Evolutionary conservation across 37 sponge, comb jelly and placozoan genomes (phyloP).

Genomic region (Axinella damicornis): DNA sequence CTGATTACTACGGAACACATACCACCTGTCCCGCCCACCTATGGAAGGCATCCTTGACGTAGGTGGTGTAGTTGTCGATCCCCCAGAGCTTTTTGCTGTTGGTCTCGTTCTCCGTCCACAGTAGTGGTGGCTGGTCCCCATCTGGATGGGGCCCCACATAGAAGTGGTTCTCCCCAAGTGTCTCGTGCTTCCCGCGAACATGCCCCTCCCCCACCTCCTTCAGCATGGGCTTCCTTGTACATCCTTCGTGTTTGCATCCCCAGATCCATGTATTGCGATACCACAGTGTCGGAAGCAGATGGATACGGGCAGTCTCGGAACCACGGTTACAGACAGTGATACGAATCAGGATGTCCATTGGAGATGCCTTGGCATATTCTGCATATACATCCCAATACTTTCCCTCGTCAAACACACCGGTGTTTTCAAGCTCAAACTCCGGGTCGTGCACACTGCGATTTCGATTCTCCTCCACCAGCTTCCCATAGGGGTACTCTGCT

Average conservation of each 20-base stretch:
- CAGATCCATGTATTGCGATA: constrained; percentile 98
- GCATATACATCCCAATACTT: constrained; percentile 94
- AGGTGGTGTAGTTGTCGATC: constrained; percentile 75
- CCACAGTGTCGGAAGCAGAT: constrained; percentile 96
- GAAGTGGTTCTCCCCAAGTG: constrained; percentile 76
- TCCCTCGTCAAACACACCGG: constrained; percentile 82
- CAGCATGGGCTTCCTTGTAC: constrained; percentile 84
- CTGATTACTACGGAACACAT: background rate
- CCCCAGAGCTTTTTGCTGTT: constrained; percentile 73
- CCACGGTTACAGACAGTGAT: constrained; percentile 86
- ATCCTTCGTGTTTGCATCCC: constrained; percentile 97
- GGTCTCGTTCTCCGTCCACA: constrained; percentile 97
- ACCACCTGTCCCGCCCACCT: constrained; percentile 24
- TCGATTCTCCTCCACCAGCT: constrained; percentile 83
- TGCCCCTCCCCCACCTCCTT: constrained; percentile 57
- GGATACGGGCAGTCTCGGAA: constrained; percentile 64
- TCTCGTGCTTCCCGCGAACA: constrained; percentile 82
- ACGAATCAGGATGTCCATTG: constrained; percentile 81
- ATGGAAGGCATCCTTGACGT: constrained; percentile 95
- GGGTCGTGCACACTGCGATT: constrained; percentile 58
- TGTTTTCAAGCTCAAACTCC: constrained; percentile 90
- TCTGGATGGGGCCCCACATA: constrained; percentile 54
- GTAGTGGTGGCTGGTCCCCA: constrained; percentile 69
- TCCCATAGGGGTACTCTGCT: constrained; percentile 84
- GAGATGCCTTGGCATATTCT: constrained; percentile 85